These are phyloP conservation scores for Meiosimyza decipiens DNA, from an alignment of 2,888 invertebrate species.

Conservation along the genomic window DNA sequence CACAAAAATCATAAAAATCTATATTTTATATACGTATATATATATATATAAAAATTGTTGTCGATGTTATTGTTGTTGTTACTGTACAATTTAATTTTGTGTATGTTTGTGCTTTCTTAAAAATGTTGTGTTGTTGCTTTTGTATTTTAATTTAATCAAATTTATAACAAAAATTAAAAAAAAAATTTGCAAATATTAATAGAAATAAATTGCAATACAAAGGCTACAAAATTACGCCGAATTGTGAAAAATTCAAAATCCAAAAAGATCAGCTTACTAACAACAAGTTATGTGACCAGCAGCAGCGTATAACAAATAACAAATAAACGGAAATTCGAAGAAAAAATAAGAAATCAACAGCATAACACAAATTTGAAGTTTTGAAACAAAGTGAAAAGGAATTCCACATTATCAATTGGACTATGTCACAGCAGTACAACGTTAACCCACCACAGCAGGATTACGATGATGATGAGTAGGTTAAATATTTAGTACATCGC, in stretches of 20 bases:
- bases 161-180: background rate
- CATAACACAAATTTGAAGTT: no score
- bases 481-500: background rate
- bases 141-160: slow-evolving; percentile 10
- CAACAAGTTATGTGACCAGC: background rate
- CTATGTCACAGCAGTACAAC: slow-evolving; percentile 3
- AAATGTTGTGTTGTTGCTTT: background rate
- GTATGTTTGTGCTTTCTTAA: background rate
- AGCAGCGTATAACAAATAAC: background rate
- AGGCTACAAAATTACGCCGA: background rate
- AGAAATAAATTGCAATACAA: slow-evolving; percentile 13
- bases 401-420: background rate
- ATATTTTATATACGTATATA: background rate
- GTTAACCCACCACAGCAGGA: background rate
- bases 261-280: no score
- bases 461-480: background rate
- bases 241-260: no score
- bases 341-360: no score
- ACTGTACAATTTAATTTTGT: background rate
- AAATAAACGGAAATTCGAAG: background rate
- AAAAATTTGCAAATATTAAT: background rate
- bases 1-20: background rate
- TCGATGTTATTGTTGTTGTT: background rate
- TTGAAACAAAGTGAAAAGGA: background rate
- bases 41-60: background rate